Percentiles rank a stretch among this genome's conserved stretches.
Evolutionary conservation across 2,797 vertebrate genomes (phyloP).

Genomic region (Gambelia wislizenii): DNA sequence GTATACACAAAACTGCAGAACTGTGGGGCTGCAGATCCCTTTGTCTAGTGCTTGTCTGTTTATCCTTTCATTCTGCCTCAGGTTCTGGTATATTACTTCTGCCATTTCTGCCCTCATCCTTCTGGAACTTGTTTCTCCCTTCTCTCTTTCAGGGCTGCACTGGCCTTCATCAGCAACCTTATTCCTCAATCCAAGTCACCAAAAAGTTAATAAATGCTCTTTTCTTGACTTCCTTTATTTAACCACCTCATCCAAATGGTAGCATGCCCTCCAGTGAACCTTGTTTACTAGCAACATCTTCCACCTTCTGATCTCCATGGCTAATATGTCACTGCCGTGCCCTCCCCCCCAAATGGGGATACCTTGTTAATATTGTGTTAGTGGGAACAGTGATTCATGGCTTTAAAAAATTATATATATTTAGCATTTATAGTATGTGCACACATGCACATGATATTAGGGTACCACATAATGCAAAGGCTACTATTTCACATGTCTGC

Average conservation of each 20-base stretch:
- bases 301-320: background rate
- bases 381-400: background rate
- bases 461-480: background rate
- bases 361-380: background rate
- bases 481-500: background rate
- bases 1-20: conserved; percentile 43
- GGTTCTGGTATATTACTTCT: conserved; percentile 14
- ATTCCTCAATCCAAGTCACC: background rate
- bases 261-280: background rate
- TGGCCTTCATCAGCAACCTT: background rate
- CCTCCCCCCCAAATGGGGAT: background rate
- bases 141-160: background rate
- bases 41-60: conserved; percentile 28
- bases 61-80: conserved; percentile 37
- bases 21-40: conserved; percentile 22
- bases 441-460: background rate
- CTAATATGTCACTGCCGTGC: background rate
- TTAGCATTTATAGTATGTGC: too few species aligned
- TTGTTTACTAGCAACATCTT: background rate
- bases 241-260: background rate
- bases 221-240: background rate
- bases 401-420: too few species aligned
- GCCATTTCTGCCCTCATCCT: conserved; percentile 13
- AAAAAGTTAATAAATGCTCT: background rate
- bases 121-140: conserved; percentile 9